Evolutionary conservation across 2,113 vertebrate species (phyloP), one percentile per base, ranked within the genome.

Genomic region (Sinocyclocheilus anshuiensis): DNA sequence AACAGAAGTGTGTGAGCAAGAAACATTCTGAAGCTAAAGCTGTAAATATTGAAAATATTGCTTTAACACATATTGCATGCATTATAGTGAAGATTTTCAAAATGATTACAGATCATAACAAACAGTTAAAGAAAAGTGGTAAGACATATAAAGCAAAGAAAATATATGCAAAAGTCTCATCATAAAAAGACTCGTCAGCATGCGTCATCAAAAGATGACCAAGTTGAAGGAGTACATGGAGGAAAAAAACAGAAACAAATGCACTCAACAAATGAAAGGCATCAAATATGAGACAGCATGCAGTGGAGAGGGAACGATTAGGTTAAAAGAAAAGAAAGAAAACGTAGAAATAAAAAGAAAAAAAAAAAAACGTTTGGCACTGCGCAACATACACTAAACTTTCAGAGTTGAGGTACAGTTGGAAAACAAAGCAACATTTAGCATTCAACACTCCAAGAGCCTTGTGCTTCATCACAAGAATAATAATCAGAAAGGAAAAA

Each of bases 371-470:
- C 20, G 92, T 94, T 94, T 95, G 95, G 95, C 96, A 95, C 93
- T 96, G 94, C 96, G 97, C 97, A 97, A 97, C 96, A 96, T 95
- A 89, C 91, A 92, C 86, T 91, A 95, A 96, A 94, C 93, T 93
- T 95, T 91, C 50, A 91, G 94, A 95, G 93, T 91, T 95, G 92
- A 92, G 91, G 91, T 92, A 95, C 91, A 93, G 92, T 95, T 86
- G 88, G 33, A 59, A 78, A 86, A 78, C 50, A 57, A 93, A 97
- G 96, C 96, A 95, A 96, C 95, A 96, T 93, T 93, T 94, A 96
- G 96, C 97, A 97, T 97, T 97, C 96, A 97, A 96, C 95, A 96
- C 95, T 95, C 91, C 96, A 96, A 96, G 95, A 97, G 96, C 96
- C 94, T 96, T 94, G 90, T 85, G 36, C 87, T 85, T 91, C 92